Evolutionary conservation across 2,888 invertebrate genomes (phyloP).

Genomic region (Eupelmus urozonus): DNA sequence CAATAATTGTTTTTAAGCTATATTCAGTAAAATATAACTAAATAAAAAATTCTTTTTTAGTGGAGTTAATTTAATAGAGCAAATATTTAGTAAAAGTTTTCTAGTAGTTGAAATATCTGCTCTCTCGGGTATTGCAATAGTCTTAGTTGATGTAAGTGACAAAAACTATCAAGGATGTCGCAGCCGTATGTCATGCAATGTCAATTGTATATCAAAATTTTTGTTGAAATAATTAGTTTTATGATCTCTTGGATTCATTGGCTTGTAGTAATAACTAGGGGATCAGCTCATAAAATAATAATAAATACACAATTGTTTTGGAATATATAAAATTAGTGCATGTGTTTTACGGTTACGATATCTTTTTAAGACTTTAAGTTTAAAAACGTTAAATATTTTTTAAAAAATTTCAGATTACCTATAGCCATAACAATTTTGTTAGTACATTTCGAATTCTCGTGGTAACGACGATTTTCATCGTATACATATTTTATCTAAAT

Average conservation of each 20-base stretch:
- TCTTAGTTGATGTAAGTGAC: slow-evolving; percentile 8
- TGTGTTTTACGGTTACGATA: too few species aligned
- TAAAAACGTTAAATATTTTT: not conserved
- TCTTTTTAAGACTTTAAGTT: too few species aligned
- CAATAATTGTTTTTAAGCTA: not conserved
- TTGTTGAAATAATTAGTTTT: not conserved
- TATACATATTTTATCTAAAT: slow-evolving; percentile 10
- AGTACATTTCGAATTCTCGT: not conserved
- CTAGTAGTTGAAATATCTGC: slow-evolving; percentile 3
- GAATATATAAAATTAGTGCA: too few species aligned
- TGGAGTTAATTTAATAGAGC: slow-evolving; percentile 2
- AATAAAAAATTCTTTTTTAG: not conserved
- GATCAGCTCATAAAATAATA: too few species aligned
- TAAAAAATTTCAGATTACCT: slow-evolving; percentile 4
- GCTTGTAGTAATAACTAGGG: too few species aligned
- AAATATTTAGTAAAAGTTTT: slow-evolving; percentile 18
- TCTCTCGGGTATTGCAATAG: not conserved
- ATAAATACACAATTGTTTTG: too few species aligned
- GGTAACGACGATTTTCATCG: not conserved
- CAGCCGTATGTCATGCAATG: too few species aligned
- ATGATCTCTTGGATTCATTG: too few species aligned
- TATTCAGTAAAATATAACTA: not conserved
- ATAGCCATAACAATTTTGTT: not conserved
- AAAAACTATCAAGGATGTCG: too few species aligned
- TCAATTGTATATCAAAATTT: too few species aligned